Evolutionary conservation across 1,140 invertebrate genomes (phyloP).

Genomic region (Drosophila nikananu): DNA sequence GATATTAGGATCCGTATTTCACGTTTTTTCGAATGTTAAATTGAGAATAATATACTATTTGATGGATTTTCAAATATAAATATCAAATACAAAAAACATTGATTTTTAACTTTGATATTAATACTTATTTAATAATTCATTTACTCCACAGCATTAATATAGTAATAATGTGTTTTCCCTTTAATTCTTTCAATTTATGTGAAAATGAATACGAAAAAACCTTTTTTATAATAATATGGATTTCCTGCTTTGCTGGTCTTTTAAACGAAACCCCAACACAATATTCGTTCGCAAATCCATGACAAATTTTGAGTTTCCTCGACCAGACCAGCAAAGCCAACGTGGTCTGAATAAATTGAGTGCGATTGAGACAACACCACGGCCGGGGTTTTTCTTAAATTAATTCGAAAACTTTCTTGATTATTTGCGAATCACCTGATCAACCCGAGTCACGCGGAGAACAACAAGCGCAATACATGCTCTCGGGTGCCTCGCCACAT

Average conservation of each 20-base stretch:
- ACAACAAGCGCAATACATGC: slow-evolving; percentile 69
- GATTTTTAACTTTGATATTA: no score
- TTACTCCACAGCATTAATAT: no score
- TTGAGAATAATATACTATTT: no score
- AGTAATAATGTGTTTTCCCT: no score
- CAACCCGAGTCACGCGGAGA: slow-evolving; percentile 22
- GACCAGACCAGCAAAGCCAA: slow-evolving; percentile 21
- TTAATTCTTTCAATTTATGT: no score
- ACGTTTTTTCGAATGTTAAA: no score
- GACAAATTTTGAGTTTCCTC: slow-evolving; percentile 35
- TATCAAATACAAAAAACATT: no score
- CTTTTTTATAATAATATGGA: not conserved
- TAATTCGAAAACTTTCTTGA: slow-evolving; percentile 82
- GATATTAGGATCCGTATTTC: no score
- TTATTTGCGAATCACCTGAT: slow-evolving; percentile 80
- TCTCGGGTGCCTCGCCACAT: slow-evolving; percentile 54
- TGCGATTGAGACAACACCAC: slow-evolving; percentile 45
- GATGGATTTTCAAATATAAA: no score
- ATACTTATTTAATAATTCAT: no score
- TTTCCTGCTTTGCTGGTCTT: not conserved
- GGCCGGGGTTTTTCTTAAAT: slow-evolving; percentile 57
- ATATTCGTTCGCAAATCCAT: slow-evolving; percentile 9
- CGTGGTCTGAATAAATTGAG: slow-evolving; percentile 75
- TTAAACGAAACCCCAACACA: not conserved
- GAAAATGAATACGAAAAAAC: no score